Evolutionary conservation across 35 echinoderm and acorn worm genomes (phyloP), one percentile per base, ranked within the genome.

Genomic region (Apostichopus parvimensis): DNA sequence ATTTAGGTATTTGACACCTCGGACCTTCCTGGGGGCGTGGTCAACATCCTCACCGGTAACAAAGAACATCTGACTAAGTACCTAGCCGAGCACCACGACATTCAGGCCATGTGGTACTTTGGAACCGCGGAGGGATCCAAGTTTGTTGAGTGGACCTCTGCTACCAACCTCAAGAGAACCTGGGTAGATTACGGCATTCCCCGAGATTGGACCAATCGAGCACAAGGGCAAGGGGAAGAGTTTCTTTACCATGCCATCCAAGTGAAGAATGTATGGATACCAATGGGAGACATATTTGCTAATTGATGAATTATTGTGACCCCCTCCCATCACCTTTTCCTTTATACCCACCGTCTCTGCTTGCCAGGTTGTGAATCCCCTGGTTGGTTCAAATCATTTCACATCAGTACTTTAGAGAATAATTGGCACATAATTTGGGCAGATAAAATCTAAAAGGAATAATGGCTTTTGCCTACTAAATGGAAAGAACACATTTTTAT

Each of bases 41-140:
- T 98, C 8, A 98, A 98, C 88, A 98, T 98, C 80, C 79, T 98
- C 11, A 98, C 97, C 1, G 97, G 97, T 2, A 81, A 99, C 82
- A 79, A 92, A 6, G 85, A 94, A 53, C 97, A 99, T 79, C 87
- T 99, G 23, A 95, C 97, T n/a, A 99, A 99, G 59, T 96, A 87
- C 79, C 91, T 99, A 22, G 88, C 95, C 4, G 97, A 99, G 61
- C 97, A 99, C 75, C 97, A 99, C 18, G 95, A 99, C 68, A 53
- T 99, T 20, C 97, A 99, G 80, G 93, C 97, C 78, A 91, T 99
- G 91, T 99, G 97, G 97, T 99, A 96, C 87, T 99, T 99, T 87
- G 95, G 97, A 5, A 92, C 95, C 21, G 55, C 94, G 0, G 93
- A 84, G n/a, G 97, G 97, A 15, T 99, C 97, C 18, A 96, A 94